phyloP scores from a whole-genome alignment of 2,888 invertebrate species.

The Caenorhabditis drosophilae region DNA sequence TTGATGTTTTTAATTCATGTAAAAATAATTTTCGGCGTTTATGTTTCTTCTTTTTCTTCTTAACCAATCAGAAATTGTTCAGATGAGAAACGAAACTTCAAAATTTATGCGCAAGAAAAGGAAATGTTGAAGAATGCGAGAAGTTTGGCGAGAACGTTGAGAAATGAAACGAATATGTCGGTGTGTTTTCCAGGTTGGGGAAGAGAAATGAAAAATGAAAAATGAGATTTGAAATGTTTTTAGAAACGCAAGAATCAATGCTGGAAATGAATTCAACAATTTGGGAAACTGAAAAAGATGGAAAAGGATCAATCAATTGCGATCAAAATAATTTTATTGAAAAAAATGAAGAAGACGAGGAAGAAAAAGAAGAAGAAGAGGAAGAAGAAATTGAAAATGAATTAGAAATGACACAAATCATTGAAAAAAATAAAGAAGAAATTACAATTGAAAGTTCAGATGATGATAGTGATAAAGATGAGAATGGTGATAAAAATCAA shows the following conservation, averaged over 20 bases:
- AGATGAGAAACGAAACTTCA: slow-evolving; percentile 23
- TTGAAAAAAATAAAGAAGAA: background rate
- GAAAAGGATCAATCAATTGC: background rate
- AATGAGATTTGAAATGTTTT: slow-evolving; percentile 13
- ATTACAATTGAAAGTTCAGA: background rate
- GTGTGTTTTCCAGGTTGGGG: too few species aligned
- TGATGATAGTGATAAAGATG: background rate
- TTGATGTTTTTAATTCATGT: slow-evolving; percentile 52
- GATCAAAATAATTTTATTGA: slow-evolving; percentile 16
- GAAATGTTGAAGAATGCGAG: slow-evolving; percentile 32
- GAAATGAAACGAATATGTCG: slow-evolving; percentile 20
- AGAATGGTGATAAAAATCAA: background rate
- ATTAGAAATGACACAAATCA: slow-evolving; percentile 3
- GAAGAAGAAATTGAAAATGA: slow-evolving; percentile 11
- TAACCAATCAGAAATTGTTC: background rate
- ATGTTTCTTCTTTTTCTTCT: background rate
- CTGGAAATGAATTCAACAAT: slow-evolving; percentile 14
- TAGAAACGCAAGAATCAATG: slow-evolving; percentile 9
- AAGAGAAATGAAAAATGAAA: too few species aligned
- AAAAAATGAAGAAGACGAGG: slow-evolving; percentile 12
- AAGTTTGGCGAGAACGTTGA: slow-evolving; percentile 24
- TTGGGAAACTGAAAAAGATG: slow-evolving; percentile 21
- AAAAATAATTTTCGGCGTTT: background rate
- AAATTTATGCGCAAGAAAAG: slow-evolving; percentile 30
- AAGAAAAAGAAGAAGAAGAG: slow-evolving; percentile 6